Conservation (phyloP, 2,797 vertebrate species). For the Astyanax mexicanus region DNA sequence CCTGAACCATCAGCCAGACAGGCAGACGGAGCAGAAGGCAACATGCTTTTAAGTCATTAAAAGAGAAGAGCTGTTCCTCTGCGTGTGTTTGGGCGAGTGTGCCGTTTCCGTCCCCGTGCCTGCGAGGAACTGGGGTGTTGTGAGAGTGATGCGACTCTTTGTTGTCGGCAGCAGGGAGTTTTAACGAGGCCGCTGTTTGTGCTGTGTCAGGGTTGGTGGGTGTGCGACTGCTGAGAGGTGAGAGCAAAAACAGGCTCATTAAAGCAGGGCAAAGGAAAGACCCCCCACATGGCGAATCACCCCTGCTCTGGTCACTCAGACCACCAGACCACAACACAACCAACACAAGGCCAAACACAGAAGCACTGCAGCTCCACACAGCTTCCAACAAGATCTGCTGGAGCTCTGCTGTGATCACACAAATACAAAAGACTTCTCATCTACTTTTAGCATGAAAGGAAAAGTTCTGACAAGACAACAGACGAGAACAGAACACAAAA, state of each 20-base stretch:
- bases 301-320: constrained; percentile 12
- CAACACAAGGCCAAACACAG: constrained; percentile 10
- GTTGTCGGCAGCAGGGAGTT: neutral
- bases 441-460: neutral
- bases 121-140: neutral
- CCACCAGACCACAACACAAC: neutral
- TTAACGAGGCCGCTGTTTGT: constrained; percentile 25
- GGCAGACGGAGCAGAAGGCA: neutral
- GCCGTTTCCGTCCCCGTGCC: no score
- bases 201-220: constrained; percentile 11
- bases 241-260: constrained; percentile 31
- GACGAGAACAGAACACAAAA: neutral
- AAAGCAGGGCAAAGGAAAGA: constrained; percentile 17
- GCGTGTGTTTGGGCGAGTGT: neutral
- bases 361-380: neutral
- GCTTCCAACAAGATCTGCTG: neutral
- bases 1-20: constrained; percentile 6
- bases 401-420: neutral
- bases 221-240: neutral
- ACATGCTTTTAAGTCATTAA: constrained; percentile 18
- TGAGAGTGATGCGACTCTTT: neutral
- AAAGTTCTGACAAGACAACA: neutral
- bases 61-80: neutral
- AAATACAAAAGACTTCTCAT: neutral
- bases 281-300: constrained; percentile 13